Conservation (phyloP, 1,140 invertebrate species). For the Cydia fagiglandana region DNA sequence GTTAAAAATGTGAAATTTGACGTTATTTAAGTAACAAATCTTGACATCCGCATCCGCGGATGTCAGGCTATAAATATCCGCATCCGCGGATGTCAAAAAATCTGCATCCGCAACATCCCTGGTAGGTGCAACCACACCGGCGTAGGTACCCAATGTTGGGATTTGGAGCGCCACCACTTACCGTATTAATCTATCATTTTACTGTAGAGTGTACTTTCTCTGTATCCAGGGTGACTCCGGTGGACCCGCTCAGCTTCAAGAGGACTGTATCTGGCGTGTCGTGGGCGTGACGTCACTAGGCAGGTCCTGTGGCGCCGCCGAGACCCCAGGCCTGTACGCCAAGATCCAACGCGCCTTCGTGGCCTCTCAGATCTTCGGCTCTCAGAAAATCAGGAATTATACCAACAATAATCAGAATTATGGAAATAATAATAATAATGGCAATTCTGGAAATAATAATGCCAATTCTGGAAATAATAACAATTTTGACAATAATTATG, state of each 20-base stretch:
- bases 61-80: too few species aligned
- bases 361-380: constrained; percentile 48
- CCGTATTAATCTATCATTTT: too few species aligned
- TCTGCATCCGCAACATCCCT: too few species aligned
- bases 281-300: constrained; percentile 83
- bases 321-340: constrained; percentile 81
- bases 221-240: constrained; percentile 83
- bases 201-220: constrained; percentile 20
- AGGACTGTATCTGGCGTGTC: constrained; percentile 77
- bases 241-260: constrained; percentile 81
- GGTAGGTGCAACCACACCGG: too few species aligned
- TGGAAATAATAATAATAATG: not conserved
- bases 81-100: too few species aligned
- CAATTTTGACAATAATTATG: not conserved
- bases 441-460: not conserved
- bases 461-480: constrained; percentile 10
- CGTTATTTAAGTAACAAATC: too few species aligned
- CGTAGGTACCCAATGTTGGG: too few species aligned
- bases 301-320: constrained; percentile 75
- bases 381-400: constrained; percentile 31
- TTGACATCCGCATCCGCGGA: too few species aligned
- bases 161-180: too few species aligned
- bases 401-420: not conserved
- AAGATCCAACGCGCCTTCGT: constrained; percentile 53
- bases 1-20: too few species aligned